Evolutionary conservation across 1,140 invertebrate genomes (phyloP).

Genomic region (Lordiphosa collinella): DNA sequence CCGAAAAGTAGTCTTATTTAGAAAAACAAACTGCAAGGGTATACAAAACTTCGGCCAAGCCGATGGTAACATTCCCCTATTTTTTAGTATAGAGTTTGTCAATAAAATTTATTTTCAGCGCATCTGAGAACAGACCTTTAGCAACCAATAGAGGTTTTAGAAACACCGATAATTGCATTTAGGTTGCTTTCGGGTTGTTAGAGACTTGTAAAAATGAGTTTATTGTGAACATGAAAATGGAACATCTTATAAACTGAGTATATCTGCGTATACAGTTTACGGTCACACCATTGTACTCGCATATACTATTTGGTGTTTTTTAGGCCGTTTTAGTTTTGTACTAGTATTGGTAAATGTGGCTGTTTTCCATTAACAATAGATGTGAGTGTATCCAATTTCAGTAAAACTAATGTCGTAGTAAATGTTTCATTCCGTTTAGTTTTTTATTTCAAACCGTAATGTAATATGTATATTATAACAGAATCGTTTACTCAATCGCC

Average conservation of each 20-base stretch:
- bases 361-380: conserved; percentile 44
- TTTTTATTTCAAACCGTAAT: conserved; percentile 13
- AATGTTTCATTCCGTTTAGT: conserved; percentile 18
- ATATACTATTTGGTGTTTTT: conserved; percentile 19
- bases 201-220: too few species aligned
- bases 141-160: too few species aligned
- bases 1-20: too few species aligned
- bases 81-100: too few species aligned
- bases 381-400: conserved; percentile 39
- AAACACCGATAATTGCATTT: too few species aligned
- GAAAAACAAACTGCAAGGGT: too few species aligned
- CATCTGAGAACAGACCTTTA: too few species aligned
- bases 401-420: conserved; percentile 24
- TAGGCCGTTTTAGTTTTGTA: conserved; percentile 21
- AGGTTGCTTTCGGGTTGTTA: too few species aligned
- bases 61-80: too few species aligned
- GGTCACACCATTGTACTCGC: conserved; percentile 27
- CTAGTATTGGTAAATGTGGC: conserved; percentile 21
- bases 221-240: too few species aligned
- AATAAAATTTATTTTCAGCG: too few species aligned
- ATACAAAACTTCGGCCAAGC: too few species aligned
- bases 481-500: conserved; percentile 16
- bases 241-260: background rate
- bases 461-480: conserved; percentile 17
- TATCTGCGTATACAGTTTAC: background rate